phyloP scores from a whole-genome alignment of 2,113 vertebrate species.

The Maccullochella peelii region DNA sequence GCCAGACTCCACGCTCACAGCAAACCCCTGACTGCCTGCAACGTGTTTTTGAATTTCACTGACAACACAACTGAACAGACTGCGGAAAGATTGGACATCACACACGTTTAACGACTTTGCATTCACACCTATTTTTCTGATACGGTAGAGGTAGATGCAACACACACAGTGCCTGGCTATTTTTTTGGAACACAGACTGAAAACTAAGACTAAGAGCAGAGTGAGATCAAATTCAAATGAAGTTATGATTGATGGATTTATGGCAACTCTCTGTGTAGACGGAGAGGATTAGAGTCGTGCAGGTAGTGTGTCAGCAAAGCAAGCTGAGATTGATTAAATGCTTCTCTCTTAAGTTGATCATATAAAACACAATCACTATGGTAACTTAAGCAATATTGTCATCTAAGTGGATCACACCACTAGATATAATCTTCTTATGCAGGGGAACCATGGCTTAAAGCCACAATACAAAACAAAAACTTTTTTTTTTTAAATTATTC shows the following conservation, averaged over 20 bases:
- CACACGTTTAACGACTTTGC: not conserved
- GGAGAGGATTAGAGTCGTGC: not conserved
- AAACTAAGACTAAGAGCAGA: not conserved
- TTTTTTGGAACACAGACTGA: not conserved
- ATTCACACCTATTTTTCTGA: not conserved
- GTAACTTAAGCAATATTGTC: not conserved
- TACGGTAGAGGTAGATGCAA: not conserved
- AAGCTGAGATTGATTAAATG: not conserved
- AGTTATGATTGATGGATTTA: not conserved
- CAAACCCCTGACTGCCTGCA: constrained; percentile 13
- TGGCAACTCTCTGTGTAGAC: not conserved
- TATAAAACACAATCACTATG: not conserved
- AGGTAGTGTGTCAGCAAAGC: not conserved
- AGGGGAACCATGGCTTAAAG: not conserved
- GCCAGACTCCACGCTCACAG: constrained; percentile 18
- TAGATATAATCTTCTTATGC: not conserved
- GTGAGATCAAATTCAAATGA: not conserved
- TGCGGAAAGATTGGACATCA: not conserved
- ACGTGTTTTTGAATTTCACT: constrained; percentile 19
- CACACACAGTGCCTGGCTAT: not conserved
- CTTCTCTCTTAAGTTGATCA: not conserved
- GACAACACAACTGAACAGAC: not conserved
- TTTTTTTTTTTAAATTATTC: not conserved
- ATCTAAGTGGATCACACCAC: not conserved
- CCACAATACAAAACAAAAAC: too few relatives aligned